Evolutionary conservation across 1,140 invertebrate genomes (phyloP).

Genomic region (Elymnias hypermnestra): DNA sequence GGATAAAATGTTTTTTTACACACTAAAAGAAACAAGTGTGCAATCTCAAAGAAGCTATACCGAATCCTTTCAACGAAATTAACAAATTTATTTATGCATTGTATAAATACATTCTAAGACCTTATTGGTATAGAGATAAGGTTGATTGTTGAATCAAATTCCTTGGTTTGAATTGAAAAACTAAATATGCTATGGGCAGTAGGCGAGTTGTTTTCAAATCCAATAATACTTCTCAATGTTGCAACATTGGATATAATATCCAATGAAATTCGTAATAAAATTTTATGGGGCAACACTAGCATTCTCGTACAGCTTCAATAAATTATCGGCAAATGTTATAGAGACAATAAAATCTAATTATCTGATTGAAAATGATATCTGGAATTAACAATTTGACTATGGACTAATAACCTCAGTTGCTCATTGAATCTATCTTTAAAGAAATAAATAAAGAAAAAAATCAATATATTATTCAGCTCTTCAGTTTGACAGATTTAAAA

Average conservation of each 20-base stretch:
- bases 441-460: no score
- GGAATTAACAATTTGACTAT: background rate
- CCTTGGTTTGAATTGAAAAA: background rate
- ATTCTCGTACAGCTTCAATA: slow-evolving; percentile 11
- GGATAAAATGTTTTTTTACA: no score
- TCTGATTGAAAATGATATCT: slow-evolving; percentile 3
- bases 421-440: no score
- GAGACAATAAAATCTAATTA: slow-evolving; percentile 8
- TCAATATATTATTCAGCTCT: no score
- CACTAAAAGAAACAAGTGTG: no score
- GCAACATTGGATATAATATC: slow-evolving; percentile 22
- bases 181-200: slow-evolving; percentile 3
- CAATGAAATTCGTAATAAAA: slow-evolving; percentile 24
- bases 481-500: no score
- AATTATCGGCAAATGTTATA: slow-evolving; percentile 5
- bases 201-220: slow-evolving; percentile 14
- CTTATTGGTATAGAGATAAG: background rate
- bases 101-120: background rate
- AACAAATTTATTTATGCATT: background rate
- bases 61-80: background rate
- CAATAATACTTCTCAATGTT: slow-evolving; percentile 18
- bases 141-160: background rate
- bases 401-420: background rate
- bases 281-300: slow-evolving; percentile 20
- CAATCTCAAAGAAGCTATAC: slow-evolving; percentile 5